Evolutionary conservation across 2,888 invertebrate species (phyloP), one percentile per base, ranked within the genome.

Genomic region (Hartigia nigra): DNA sequence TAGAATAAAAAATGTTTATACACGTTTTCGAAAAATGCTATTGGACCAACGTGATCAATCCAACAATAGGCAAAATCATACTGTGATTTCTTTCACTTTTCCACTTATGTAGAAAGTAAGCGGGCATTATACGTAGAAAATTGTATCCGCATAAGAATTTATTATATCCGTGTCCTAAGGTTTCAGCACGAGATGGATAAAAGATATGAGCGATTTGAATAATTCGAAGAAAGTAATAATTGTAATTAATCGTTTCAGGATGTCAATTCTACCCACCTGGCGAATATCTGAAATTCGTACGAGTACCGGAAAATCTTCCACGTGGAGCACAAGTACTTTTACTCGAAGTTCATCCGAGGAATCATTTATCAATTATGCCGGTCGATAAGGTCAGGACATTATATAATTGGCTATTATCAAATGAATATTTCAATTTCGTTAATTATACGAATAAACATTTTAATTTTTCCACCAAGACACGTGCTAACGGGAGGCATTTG

Each of bases 211-310:
- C 9, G 23, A 55, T 23, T 55, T 23, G 9, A 23, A 55, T 55
- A 55, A 23, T 23, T 5, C 14, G 5, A 23, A 55, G 14, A 55
- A 23, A 55, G 23, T 55, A 55, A 55, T 39, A 79, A 74, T 80
- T 80, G 36, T 82, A 69, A 70, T 78, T 35, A 35, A 37, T 79
- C n/a, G 85, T 93, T 92, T 12, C 93, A 95, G 96, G 95, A 90
- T 97, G 97, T 90, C 96, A 96, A 89, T 97, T 97, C 92, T 96
- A 96, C 89, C 96, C 97, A 12, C 93, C 94, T 3, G 96, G 96
- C 69, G 97, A 97, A 91, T 97, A 97, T 87, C 92, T 97, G 82
- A 94, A 96, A 86, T 97, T 97, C 88, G 96, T 97, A 80, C 94
- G 97, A 84, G 95, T 97, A 83, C 96, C 97, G 11, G 97, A 97